A percentile compares a stretch with the other conserved stretches of the same genome.
These are phyloP conservation scores for Andrena flavipes DNA, from an alignment of 2,888 invertebrate genomes.

Conservation along the genomic window DNA sequence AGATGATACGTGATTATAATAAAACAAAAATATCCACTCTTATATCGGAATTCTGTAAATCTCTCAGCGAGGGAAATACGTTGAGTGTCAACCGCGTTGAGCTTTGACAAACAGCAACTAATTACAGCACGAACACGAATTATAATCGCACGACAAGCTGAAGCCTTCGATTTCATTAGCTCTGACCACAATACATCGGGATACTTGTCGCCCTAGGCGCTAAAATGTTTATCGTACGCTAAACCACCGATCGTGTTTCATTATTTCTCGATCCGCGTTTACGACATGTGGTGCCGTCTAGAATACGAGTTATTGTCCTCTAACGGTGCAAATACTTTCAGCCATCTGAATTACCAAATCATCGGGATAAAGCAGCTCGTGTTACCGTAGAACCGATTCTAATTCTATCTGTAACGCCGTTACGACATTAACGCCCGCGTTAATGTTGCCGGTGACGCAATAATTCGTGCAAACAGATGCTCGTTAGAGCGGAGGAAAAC, in stretches of 20 bases:
- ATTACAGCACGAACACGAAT: background rate
- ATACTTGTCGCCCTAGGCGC: conserved; percentile 19
- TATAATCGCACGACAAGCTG: conserved; percentile 3
- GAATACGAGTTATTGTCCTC: conserved; percentile 64
- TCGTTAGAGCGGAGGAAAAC: conserved; percentile 45
- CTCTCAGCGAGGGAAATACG: background rate
- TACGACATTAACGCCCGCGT: conserved; percentile 62
- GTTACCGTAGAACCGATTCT: conserved; percentile 64
- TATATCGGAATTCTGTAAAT: background rate
- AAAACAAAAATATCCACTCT: background rate
- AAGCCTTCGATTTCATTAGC: conserved; percentile 6
- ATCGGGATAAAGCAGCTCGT: conserved; percentile 64
- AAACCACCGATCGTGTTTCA: conserved; percentile 44
- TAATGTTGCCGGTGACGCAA: conserved; percentile 44
- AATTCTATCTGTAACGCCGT: conserved; percentile 60
- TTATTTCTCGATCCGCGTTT: conserved; percentile 44
- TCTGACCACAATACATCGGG: conserved; percentile 10
- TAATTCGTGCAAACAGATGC: conserved; percentile 39
- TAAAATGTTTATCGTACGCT: conserved; percentile 34
- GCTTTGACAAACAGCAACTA: background rate
- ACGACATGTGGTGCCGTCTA: conserved; percentile 37
- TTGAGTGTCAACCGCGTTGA: background rate
- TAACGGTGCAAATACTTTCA: conserved; percentile 53
- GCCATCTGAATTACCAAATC: conserved; percentile 43
- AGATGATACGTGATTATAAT: background rate